These are phyloP conservation scores for Acanthisitta chloris DNA, from an alignment of 2,113 vertebrate species.

Conservation along the genomic window DNA sequence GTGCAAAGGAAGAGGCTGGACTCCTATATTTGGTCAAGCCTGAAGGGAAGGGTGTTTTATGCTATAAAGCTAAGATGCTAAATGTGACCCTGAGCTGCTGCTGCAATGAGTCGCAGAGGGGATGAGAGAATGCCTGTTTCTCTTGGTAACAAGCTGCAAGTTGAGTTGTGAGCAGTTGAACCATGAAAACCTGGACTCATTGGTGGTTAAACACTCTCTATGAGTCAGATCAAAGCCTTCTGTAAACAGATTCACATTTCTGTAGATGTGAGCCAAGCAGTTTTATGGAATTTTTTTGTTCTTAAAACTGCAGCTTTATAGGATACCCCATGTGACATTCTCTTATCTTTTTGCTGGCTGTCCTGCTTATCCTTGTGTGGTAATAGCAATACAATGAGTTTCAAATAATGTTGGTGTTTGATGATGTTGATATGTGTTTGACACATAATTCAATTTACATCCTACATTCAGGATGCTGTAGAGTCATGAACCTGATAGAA, in stretches of 20 bases:
- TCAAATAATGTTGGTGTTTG: not conserved
- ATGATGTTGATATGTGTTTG: too few relatives aligned
- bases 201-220: not conserved
- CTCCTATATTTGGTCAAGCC: not conserved
- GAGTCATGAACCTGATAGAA: not conserved
- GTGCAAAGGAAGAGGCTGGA: not conserved
- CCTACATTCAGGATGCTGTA: not conserved
- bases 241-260: not conserved
- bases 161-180: not conserved
- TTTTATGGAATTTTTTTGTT: not conserved
- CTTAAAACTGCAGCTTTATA: not conserved
- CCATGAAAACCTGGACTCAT: not conserved
- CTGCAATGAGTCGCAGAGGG: not conserved
- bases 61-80: not conserved
- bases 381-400: not conserved
- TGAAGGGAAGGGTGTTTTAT: not conserved
- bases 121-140: not conserved
- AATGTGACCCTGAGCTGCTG: not conserved
- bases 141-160: not conserved
- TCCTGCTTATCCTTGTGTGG: not conserved
- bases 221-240: not conserved
- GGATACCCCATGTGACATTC: not conserved
- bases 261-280: not conserved
- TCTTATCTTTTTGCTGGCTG: not conserved
- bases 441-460: not conserved